Evolutionary conservation across 1,140 invertebrate genomes (phyloP), one percentile per base, ranked within the genome.

Genomic region (Panagrolaimus sp.): DNA sequence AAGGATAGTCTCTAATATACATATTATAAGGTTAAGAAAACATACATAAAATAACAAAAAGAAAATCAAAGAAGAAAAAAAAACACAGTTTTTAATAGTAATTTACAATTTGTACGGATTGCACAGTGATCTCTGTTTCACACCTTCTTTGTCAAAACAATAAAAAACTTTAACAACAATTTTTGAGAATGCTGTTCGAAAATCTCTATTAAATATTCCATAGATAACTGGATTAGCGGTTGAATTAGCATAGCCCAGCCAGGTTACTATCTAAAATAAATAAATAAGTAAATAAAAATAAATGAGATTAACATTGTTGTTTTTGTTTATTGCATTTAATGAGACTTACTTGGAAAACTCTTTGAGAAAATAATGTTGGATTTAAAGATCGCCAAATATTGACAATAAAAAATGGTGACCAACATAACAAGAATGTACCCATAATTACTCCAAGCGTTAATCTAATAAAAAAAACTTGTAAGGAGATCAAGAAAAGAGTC

Each of bases 191-290:
- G 94, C 94, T 84, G 94, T 91, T 84, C 94, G 88, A 86, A 98
- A 99, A 84, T 98, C 96, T 68, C 93, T 88, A 85, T 99, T 98
- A 88, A 97, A 98, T 85, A 97, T 72, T 32, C 74, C 74, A 43
- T 74, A 74, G 66, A 75, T 69, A 43, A 72, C 44, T 43, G 94
- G 95, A 86, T 98, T 98, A 55, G 96, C 87, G 28, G 93, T 93
- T 5, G 93, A 96, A 85, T 98, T 98, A 83, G 94, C 92, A 85
- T 98, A 98, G 43, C 95, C 96, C 80, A 98, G 93, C 96, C 96
- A 99, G 14, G 82, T 83, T n/a, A 83, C 79, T 15, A 71, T 65
- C 80, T 83, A 45, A 68, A 81, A 63, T 15, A 38, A 38, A 38
- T 38, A 7, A 38, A n/a, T n/a, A n/a, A n/a, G n/a, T n/a, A n/a